Base-by-base conservation (phyloP, 2,797 vertebrate species). In the Antennarius maculatus region DNA sequence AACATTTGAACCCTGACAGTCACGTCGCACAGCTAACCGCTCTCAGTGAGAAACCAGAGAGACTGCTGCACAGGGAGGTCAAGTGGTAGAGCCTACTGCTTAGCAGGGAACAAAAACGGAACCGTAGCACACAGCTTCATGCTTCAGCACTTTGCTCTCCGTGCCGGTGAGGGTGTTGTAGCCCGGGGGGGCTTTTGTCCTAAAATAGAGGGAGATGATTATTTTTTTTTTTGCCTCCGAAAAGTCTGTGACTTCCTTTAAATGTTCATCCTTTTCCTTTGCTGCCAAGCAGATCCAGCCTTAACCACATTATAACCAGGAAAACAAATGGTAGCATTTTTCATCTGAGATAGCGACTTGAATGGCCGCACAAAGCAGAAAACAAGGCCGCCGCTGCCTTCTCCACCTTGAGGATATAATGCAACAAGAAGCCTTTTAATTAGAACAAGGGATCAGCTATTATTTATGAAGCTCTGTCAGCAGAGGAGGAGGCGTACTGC, bases 401-500 rank as follows among this genome's bases (percentile, higher is more conserved):
- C 69, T 76, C 70, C 81, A 71, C 57, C 70, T 77, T 8, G 16
- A 83, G 79, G 55, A 84, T 77, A 71, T 85, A 80, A 85, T 51
- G 59, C 61, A 79, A 87, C 80, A 66, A 86, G 82, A 82, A 77
- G 66, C 76, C 80, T 77, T 86, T 88, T 87, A 87, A 91, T 88
- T 87, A 88, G 71, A 80, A 58, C 66, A 57, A 57, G 56, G 65
- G 71, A 84, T 79, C 69, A 39, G 80, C 64, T 73, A 62, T 86
- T 85, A 87, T 82, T 82, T 77, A 83, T 77, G 71, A 76, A 78
- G 76, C 82, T 76, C 72, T 66, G 79, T 81, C 77, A 82, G 74
- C 75, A 77, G 67, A 80, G 46, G 27, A 55, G 73, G 61, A 78
- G 75, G 67, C 45, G 23, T 52, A 63, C 66, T 73, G 69, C 73